Evolutionary conservation across 2,797 vertebrate genomes (phyloP), one percentile per base, ranked within the genome.

Genomic region (Protosalanx chinensis): DNA sequence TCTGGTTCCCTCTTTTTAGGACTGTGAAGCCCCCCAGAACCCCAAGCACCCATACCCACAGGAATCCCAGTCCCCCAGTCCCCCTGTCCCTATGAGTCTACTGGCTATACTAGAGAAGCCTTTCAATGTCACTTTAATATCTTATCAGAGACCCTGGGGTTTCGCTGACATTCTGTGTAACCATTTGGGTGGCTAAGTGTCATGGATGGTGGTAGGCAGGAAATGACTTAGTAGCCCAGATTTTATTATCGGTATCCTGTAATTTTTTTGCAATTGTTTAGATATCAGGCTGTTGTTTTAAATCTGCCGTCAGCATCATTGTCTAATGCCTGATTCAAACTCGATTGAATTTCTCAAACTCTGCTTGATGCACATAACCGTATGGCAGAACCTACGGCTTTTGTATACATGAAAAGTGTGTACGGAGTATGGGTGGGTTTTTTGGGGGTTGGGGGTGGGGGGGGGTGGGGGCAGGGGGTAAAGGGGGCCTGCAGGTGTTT

Each of bases 111-210:
- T 74, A 75, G 71, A 69, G 6, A 23, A 71, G 58, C n/a, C 27
- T 60, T 56, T 75, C 72, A 37, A 41, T 74, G 75, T 79, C 27
- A 23, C n/a, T 79, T 70, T 60, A 68, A 32, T 68, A 49, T 72
- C 57, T 56, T 35, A 46, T 41, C 23, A 27, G 72, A 60, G 58
- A 41, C 64, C 2, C 68, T 15, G 16, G 37, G 70, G 15, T 49
- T 70, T 61, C 71, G 68, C 67, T 78, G 74, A 67, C 27, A 70
- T 75, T 73, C 41, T 37, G 60, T 8, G 37, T 33, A 12, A 46
- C 8, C 41, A 46, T 13, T 3, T 13, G 2, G 37, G 37, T 41
- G 37, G 37, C 10, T 12, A 13, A 13, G 41, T 12, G 41, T 46
- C 41, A 46, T 46, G 41, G 10, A 46, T 46, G 41, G 12, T 46